These are phyloP conservation scores for Brachyistius frenatus DNA, from an alignment of 2,113 vertebrate genomes.

Conservation along the genomic window DNA sequence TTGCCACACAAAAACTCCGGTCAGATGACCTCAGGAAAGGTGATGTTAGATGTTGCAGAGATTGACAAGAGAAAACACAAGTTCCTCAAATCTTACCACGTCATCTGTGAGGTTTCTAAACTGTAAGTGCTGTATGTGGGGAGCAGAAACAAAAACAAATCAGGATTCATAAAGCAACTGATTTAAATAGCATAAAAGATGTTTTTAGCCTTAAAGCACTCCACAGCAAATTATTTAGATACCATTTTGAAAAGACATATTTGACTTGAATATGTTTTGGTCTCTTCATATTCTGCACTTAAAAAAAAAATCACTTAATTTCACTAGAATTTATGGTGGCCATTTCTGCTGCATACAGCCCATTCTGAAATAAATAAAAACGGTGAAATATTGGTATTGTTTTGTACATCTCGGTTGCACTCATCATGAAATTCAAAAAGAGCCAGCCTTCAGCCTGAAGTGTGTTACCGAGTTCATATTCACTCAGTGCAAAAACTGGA, in stretches of 20 bases:
- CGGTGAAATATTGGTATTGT: neutral
- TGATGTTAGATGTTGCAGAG: conserved; percentile 41
- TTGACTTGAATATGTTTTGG: too few relatives aligned
- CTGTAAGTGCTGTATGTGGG: conserved; percentile 89
- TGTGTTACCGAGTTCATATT: neutral
- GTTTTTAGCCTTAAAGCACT: neutral
- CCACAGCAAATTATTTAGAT: too few relatives aligned
- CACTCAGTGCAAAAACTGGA: neutral
- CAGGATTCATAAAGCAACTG: conserved; percentile 39
- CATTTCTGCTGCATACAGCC: too few relatives aligned
- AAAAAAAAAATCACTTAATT: too few relatives aligned
- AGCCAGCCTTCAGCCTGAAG: too few relatives aligned
- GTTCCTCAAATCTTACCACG: conserved; percentile 89
- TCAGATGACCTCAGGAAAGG: conserved; percentile 8
- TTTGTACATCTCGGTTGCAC: neutral
- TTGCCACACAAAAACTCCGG: conserved; percentile 16
- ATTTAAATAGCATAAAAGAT: conserved; percentile 3
- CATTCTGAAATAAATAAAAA: neutral
- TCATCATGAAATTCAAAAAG: neutral
- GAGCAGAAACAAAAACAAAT: conserved; percentile 67
- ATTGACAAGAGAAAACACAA: conserved; percentile 11
- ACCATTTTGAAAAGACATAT: too few relatives aligned
- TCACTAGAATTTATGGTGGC: too few relatives aligned
- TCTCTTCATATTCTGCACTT: too few relatives aligned
- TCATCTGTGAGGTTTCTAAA: conserved; percentile 97